A percentile compares a stretch with the other conserved stretches of the same genome.
Conservation (phyloP, 2,797 vertebrate genomes). For the Sebastes elongatus region DNA sequence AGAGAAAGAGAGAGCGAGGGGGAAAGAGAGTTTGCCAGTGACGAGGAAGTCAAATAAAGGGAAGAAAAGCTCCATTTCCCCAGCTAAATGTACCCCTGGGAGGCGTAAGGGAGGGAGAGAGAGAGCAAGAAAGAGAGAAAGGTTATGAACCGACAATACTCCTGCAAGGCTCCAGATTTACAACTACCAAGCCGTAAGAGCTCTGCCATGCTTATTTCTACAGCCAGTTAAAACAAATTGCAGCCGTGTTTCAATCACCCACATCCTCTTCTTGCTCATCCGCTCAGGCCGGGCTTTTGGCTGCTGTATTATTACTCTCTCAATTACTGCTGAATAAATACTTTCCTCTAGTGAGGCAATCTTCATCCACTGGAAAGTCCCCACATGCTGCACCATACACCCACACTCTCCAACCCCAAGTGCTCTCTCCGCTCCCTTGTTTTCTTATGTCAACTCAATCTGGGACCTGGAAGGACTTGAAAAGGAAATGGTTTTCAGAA, state of each 20-base stretch:
- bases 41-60: constrained; percentile 79
- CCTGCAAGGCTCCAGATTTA: constrained; percentile 78
- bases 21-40: constrained; percentile 49
- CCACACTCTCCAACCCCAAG: constrained; percentile 20
- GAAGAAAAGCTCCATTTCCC: constrained; percentile 82
- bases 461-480: neutral
- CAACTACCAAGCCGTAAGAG: constrained; percentile 71
- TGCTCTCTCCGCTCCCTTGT: constrained; percentile 7
- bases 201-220: constrained; percentile 81
- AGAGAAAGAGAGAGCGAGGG: constrained; percentile 23
- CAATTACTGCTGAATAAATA: constrained; percentile 80
- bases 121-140: constrained; percentile 61
- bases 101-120: constrained; percentile 67
- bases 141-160: constrained; percentile 77
- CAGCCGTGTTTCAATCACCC: constrained; percentile 78
- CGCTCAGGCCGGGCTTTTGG: constrained; percentile 58
- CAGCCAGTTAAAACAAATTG: constrained; percentile 86
- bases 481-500: constrained; percentile 37
- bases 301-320: constrained; percentile 73
- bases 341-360: constrained; percentile 70
- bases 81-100: constrained; percentile 79
- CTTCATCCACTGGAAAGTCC: constrained; percentile 68
- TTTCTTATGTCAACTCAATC: constrained; percentile 29
- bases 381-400: constrained; percentile 30
- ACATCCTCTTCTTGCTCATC: constrained; percentile 72